Evolutionary conservation across 2,797 vertebrate species (phyloP), one percentile per base, ranked within the genome.

Genomic region (Eulemur rubriventer): DNA sequence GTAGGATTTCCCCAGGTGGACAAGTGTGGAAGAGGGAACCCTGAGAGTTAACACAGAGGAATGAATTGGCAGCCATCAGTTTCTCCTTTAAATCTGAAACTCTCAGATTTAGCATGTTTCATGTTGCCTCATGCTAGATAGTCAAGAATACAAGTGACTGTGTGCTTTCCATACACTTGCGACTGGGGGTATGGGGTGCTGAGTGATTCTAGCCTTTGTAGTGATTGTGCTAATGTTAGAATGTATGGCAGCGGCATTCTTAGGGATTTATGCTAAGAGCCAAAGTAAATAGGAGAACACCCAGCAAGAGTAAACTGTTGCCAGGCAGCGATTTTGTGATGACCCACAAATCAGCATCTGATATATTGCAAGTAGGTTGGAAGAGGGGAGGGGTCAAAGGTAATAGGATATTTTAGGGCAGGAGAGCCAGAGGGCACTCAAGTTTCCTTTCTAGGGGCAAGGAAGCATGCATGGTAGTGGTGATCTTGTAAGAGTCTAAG

Each of bases 201-300:
- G 12, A 26, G 57, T 7, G 24, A 22, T 61, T 55, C 50, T 41
- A 88, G 67, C 41, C 48, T 2, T 4, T 17, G 57, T 28, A 2
- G 11, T 52, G 59, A n/a, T 50, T 46, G 1, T 38, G 55, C 81
- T 33, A 38, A 16, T 30, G 0, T 41, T 5, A 13, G 41, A 41
- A 43, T 35, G 3, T 46, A 22, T 4, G 4, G 55, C 46, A 26
- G 65, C 76, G 52, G 48, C n/a, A 11, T 83, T 50, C 84, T 38
- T 63, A 41, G 38, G 61, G 59, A 85, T 65, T 83, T 63, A 35
- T 59, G 22, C 81, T 6, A 24, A 93, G 57, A 75, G 69, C 93
- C 92, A 70, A n/a, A 61, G 76, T 46, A 48, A 38, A 5, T 38
- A 35, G 72, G 38, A 48, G 33, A 59, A 16, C 7, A 5, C 18